Conservation (phyloP, 2,797 vertebrate genomes). For the Sparidentex hasta region DNA sequence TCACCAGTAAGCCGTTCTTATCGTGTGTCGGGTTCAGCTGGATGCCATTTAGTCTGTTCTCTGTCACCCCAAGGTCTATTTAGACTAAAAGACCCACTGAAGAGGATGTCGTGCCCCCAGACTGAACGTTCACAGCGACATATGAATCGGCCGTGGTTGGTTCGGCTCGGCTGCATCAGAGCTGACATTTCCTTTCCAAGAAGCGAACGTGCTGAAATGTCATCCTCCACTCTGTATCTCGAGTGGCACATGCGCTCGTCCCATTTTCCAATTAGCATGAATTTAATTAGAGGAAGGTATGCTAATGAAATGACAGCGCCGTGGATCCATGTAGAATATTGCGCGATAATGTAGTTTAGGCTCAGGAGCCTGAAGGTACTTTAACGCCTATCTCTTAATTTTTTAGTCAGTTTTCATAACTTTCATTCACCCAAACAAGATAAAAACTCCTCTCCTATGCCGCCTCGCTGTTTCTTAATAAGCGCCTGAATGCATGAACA, state of each 20-base stretch:
- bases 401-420: slow-evolving; percentile 9
- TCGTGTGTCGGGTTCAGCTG: slow-evolving; percentile 10
- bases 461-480: slow-evolving; percentile 11
- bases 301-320: slow-evolving; percentile 27
- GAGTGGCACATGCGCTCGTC: slow-evolving; percentile 11
- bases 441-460: neutral
- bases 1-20: slow-evolving; percentile 15
- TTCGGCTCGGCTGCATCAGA: slow-evolving; percentile 21
- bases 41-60: slow-evolving; percentile 31
- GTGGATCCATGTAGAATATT: slow-evolving; percentile 21
- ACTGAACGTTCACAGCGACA: slow-evolving; percentile 23
- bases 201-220: neutral
- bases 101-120: slow-evolving; percentile 12
- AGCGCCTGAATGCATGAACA: neutral
- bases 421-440: slow-evolving; percentile 2
- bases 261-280: slow-evolving; percentile 28
- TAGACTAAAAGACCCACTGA: slow-evolving; percentile 34
- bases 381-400: slow-evolving; percentile 15
- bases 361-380: slow-evolving; percentile 21
- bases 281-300: slow-evolving; percentile 35
- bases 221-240: slow-evolving; percentile 17
- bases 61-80: slow-evolving; percentile 44
- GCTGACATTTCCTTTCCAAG: slow-evolving; percentile 14
- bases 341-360: slow-evolving; percentile 2
- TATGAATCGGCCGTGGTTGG: neutral